Evolutionary conservation across 2,797 vertebrate genomes (phyloP).

Genomic region (Thaleichthys pacificus): DNA sequence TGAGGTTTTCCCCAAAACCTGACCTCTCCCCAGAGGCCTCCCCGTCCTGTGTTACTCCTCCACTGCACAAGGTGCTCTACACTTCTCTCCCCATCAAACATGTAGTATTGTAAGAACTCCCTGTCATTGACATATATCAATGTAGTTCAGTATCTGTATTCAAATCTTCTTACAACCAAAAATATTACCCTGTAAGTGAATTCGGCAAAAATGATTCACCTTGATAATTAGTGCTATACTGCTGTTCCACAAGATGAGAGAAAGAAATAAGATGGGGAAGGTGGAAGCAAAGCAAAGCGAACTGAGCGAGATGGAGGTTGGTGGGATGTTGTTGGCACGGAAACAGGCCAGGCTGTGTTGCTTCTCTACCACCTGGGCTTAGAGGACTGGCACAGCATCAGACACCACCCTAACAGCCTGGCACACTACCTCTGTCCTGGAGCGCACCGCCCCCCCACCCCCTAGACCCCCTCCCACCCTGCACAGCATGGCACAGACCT

Average conservation of each 20-base stretch:
- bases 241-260: too few relatives aligned
- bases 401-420: constrained; percentile 72
- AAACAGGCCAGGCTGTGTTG: constrained; percentile 78
- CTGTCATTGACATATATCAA: not conserved
- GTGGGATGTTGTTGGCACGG: constrained; percentile 61
- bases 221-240: too few relatives aligned
- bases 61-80: constrained; percentile 14
- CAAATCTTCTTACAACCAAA: too few relatives aligned
- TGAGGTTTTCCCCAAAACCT: constrained; percentile 42
- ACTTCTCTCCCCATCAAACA: constrained; percentile 19
- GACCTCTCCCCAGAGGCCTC: constrained; percentile 52
- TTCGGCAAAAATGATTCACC: too few relatives aligned
- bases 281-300: not conserved
- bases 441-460: constrained; percentile 58
- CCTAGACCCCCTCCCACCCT: constrained; percentile 34
- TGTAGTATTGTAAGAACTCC: not conserved
- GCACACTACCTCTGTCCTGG: constrained; percentile 59
- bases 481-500: constrained; percentile 2
- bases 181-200: too few relatives aligned
- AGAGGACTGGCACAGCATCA: constrained; percentile 74
- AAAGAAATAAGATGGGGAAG: constrained; percentile 31
- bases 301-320: constrained; percentile 38
- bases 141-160: too few relatives aligned
- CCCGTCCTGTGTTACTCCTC: constrained; percentile 38
- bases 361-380: constrained; percentile 77